Percentiles rank a stretch among this genome's conserved stretches.
Conservation (phyloP, 2,888 invertebrate genomes). For the Eustalomyia histrio region DNA sequence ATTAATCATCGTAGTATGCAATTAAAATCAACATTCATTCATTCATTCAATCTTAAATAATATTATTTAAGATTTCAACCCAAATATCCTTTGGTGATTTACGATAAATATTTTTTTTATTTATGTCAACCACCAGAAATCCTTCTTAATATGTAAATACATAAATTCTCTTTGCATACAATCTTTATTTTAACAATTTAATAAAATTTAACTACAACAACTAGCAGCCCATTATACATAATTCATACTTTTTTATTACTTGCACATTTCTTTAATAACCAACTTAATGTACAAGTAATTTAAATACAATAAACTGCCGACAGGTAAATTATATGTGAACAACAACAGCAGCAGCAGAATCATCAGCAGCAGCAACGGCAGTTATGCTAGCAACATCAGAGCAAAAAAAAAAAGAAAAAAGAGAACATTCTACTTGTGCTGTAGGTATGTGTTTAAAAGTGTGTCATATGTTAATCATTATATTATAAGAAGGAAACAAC, state of each 20-base stretch:
- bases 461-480: conserved; percentile 36
- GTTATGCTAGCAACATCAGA: background rate
- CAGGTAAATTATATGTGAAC: conserved; percentile 40
- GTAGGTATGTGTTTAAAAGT: conserved; percentile 9
- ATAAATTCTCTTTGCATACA: conserved; percentile 1
- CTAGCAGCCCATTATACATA: conserved; percentile 36
- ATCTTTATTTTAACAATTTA: conserved; percentile 36
- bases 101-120: background rate
- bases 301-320: conserved; percentile 60
- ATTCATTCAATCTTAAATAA: background rate
- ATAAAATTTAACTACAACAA: conserved; percentile 41
- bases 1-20: background rate
- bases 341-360: conserved; percentile 11
- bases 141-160: conserved; percentile 9
- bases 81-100: background rate
- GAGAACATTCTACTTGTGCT: background rate
- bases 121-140: conserved; percentile 15
- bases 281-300: conserved; percentile 58
- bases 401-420: conserved; percentile 18
- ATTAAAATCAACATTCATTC: background rate
- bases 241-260: conserved; percentile 37
- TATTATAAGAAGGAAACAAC: conserved; percentile 31
- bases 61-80: background rate
- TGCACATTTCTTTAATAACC: conserved; percentile 46
- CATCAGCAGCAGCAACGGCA: conserved; percentile 1